Percentiles rank a stretch among this genome's conserved stretches.
phyloP scores from a whole-genome alignment of 2,113 vertebrate species.

The human (Homo sapiens) region GRCh38 chr11:115847501-115848000 shows the following conservation, averaged over 20 bases:
- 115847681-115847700: neutral
- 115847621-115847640: neutral
- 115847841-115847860: neutral
- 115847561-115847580: neutral
- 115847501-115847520: neutral
- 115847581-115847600: neutral
- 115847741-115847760: neutral
- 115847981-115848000: slow-evolving; percentile 14
- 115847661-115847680: neutral
- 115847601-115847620: neutral
- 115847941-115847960: neutral
- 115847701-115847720: neutral
- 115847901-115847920: neutral
- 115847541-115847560: neutral
- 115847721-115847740: neutral
- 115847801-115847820: neutral
- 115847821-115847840: neutral
- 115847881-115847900: neutral
- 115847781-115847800: neutral
- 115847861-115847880: neutral
- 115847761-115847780: neutral
- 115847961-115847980: neutral
- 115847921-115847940: neutral
- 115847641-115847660: neutral
- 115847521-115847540: neutral